These are phyloP conservation scores for Gnatocerus cornutus DNA, from an alignment of 2,888 invertebrate species.

Conservation along the genomic window DNA sequence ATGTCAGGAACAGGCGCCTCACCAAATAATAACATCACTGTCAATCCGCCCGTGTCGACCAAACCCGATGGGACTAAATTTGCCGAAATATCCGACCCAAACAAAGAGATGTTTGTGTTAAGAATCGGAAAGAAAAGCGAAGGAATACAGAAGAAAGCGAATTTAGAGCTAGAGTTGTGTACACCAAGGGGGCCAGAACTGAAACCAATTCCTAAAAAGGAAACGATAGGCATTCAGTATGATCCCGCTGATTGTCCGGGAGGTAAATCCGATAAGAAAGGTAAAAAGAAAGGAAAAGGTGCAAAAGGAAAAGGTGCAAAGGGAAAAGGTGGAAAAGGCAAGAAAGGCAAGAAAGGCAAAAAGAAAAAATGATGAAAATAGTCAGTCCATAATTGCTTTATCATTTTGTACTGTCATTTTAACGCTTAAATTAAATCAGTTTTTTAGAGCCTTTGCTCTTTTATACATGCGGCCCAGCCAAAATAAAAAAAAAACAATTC, in stretches of 20 bases:
- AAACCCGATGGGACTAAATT: slow-evolving; percentile 75
- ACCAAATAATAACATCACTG: slow-evolving; percentile 62
- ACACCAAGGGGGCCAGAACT: slow-evolving; percentile 81
- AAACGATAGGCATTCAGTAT: slow-evolving; percentile 80
- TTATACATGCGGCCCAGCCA: no score
- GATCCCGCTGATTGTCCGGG: slow-evolving; percentile 72
- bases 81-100: slow-evolving; percentile 77
- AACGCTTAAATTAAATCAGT: neutral
- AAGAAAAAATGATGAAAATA: slow-evolving; percentile 20
- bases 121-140: slow-evolving; percentile 85
- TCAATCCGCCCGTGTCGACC: slow-evolving; percentile 71
- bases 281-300: slow-evolving; percentile 35
- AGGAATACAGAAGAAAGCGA: slow-evolving; percentile 78
- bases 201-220: slow-evolving; percentile 75
- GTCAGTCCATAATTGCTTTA: neutral
- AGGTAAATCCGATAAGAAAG: slow-evolving; percentile 52
- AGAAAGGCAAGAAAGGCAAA: slow-evolving; percentile 46
- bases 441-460: no score
- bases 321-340: slow-evolving; percentile 57
- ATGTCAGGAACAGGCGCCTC: slow-evolving; percentile 54
- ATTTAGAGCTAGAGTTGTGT: slow-evolving; percentile 81
- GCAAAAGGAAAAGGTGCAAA: slow-evolving; percentile 53
- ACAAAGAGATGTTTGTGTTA: slow-evolving; percentile 81
- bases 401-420: neutral
- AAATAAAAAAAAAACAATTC: slow-evolving; percentile 25